phyloP scores from a whole-genome alignment of 2,113 vertebrate genomes.

The Dasyornis broadbenti region DNA sequence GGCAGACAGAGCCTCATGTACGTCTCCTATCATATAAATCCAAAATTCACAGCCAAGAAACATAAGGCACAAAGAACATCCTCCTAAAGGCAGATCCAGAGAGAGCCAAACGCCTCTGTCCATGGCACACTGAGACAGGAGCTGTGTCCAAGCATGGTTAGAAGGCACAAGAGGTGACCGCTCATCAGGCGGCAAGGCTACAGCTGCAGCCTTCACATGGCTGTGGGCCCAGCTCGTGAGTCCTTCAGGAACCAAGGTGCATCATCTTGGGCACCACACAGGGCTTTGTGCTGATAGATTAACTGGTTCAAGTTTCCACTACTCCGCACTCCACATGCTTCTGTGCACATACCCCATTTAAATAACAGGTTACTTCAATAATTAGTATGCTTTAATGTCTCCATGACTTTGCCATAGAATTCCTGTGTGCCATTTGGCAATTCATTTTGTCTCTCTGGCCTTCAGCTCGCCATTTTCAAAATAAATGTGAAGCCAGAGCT shows the following conservation, averaged over 20 bases:
- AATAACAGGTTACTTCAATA: conserved; percentile 1
- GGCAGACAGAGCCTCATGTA: not conserved
- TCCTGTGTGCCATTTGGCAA: not conserved
- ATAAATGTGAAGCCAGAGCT: not conserved
- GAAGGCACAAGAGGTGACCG: not conserved
- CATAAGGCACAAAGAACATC: not conserved
- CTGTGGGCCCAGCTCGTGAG: not conserved
- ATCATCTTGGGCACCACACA: not conserved
- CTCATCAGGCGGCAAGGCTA: not conserved
- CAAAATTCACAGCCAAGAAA: not conserved
- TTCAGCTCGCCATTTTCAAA: not conserved
- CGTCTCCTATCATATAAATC: not conserved
- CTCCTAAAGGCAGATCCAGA: not conserved
- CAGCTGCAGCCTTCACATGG: accelerated
- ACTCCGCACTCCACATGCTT: not conserved
- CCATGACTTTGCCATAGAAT: not conserved
- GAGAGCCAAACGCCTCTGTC: not conserved
- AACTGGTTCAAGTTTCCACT: not conserved
- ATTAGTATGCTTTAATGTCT: not conserved
- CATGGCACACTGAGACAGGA: not conserved
- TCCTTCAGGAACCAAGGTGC: not conserved
- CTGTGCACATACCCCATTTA: not conserved
- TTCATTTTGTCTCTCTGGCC: not conserved
- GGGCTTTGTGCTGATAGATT: not conserved
- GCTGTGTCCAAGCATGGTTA: accelerated